These are phyloP conservation scores for Bolborhynchus lineola DNA, from an alignment of 2,113 vertebrate genomes.

Conservation along the genomic window DNA sequence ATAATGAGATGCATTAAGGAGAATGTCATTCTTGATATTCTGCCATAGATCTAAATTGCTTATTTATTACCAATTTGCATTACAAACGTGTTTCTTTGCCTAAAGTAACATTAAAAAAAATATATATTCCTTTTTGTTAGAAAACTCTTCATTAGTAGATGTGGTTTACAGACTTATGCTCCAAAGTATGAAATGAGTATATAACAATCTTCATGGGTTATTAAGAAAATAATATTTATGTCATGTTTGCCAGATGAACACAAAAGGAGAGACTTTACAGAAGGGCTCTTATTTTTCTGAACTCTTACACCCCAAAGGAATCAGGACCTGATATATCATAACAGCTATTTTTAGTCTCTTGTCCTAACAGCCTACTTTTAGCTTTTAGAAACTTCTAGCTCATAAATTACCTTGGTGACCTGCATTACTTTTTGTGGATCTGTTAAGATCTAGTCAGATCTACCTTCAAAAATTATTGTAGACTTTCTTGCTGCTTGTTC, in stretches of 20 bases:
- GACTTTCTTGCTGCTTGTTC: background rate
- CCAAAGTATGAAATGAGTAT: constrained; percentile 18
- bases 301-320: constrained; percentile 28
- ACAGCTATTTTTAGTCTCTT: constrained; percentile 44
- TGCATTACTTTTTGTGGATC: background rate
- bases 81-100: constrained; percentile 55
- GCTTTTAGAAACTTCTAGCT: constrained; percentile 41
- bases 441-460: background rate
- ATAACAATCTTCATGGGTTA: background rate
- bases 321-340: constrained; percentile 34
- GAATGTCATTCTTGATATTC: constrained; percentile 42
- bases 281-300: constrained; percentile 13
- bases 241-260: background rate
- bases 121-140: background rate
- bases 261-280: constrained; percentile 22
- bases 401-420: background rate
- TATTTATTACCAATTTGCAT: constrained; percentile 39
- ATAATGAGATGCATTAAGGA: constrained; percentile 55
- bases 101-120: constrained; percentile 53
- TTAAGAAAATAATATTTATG: background rate
- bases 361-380: constrained; percentile 17
- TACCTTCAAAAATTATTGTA: background rate
- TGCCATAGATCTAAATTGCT: constrained; percentile 50
- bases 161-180: background rate
- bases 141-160: background rate